These are phyloP conservation scores for Myotis davidii DNA, from an alignment of 2,113 vertebrate species.

Conservation along the genomic window DNA sequence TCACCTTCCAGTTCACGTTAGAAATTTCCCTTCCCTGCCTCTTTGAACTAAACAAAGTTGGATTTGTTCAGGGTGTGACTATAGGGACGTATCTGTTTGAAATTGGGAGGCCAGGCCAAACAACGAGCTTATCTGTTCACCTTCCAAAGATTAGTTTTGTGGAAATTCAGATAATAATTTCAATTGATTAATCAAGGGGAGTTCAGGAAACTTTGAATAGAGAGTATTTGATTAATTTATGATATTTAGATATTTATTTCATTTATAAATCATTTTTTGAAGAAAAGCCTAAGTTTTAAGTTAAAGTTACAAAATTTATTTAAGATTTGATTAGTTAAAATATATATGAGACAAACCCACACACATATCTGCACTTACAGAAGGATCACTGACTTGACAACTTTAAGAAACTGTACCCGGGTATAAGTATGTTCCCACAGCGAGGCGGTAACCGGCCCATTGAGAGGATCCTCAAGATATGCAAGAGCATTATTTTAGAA, in stretches of 20 bases:
- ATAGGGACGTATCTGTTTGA: background rate
- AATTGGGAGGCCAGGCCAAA: background rate
- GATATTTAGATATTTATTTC: background rate
- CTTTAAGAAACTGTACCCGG: background rate
- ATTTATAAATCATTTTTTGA: background rate
- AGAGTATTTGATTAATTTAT: background rate
- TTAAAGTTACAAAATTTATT: background rate
- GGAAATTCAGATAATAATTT: background rate
- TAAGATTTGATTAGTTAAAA: background rate
- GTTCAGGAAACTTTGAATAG: background rate
- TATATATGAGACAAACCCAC: background rate
- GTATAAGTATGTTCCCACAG: no score
- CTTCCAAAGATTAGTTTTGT: background rate
- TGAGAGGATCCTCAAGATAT: background rate
- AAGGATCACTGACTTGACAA: background rate
- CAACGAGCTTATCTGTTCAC: background rate
- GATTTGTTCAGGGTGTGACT: background rate
- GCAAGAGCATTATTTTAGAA: background rate
- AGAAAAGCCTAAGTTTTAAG: background rate
- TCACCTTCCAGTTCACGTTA: background rate
- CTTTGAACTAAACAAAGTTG: constrained; percentile 34
- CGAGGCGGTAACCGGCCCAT: background rate
- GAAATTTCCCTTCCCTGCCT: background rate
- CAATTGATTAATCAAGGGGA: background rate
- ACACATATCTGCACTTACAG: background rate